phyloP scores from a whole-genome alignment of 2,888 invertebrate genomes.

The Zygogramma bicolorata region DNA sequence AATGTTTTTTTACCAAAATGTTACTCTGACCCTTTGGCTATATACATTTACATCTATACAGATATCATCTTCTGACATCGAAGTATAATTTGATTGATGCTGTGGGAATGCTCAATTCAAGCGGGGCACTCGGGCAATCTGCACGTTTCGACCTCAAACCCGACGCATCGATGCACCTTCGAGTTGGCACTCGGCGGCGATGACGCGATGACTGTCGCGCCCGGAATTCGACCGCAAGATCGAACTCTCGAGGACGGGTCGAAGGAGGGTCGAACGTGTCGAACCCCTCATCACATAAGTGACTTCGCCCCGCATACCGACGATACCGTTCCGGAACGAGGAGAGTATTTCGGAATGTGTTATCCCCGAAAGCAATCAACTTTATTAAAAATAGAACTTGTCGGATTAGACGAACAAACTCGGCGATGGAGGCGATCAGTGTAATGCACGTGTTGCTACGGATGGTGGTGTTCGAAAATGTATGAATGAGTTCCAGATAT shows the following conservation, averaged over 20 bases:
- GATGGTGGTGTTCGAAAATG: too few relatives aligned
- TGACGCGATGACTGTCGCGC: constrained; percentile 33
- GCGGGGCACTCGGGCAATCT: neutral
- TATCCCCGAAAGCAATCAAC: constrained; percentile 4
- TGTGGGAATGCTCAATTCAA: neutral
- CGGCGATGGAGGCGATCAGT: too few relatives aligned
- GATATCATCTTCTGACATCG: too few relatives aligned
- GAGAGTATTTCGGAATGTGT: constrained; percentile 5
- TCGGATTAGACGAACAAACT: neutral
- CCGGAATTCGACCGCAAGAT: constrained; percentile 39
- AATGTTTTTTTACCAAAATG: too few relatives aligned
- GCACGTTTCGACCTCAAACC: neutral
- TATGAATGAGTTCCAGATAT: too few relatives aligned
- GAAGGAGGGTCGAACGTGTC: neutral
- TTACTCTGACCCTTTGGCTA: too few relatives aligned
- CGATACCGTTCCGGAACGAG: constrained; percentile 8
- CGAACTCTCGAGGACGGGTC: constrained; percentile 1
- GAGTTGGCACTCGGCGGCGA: constrained; percentile 32
- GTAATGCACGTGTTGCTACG: too few relatives aligned
- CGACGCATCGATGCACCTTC: constrained; percentile 1
- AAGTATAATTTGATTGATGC: too few relatives aligned
- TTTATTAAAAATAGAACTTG: constrained; percentile 7
- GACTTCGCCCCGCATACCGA: constrained; percentile 2
- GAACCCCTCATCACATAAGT: constrained; percentile 12
- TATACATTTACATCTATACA: too few relatives aligned